phyloP scores from a whole-genome alignment of 2,888 invertebrate genomes.

The Sinodicranocentrus sp. region DNA sequence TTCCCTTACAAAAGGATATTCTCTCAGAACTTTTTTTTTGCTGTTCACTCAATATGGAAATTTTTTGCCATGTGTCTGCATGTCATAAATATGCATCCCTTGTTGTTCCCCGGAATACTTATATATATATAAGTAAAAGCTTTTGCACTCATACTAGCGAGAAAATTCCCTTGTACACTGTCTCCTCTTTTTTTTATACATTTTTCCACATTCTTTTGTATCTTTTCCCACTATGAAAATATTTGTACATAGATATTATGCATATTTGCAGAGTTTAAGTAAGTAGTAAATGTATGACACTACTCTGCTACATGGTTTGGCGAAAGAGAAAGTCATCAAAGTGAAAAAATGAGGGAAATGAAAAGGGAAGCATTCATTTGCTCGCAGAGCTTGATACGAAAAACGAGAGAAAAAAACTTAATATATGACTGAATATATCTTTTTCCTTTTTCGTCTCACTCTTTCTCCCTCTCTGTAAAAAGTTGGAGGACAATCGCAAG shows the following conservation, averaged over 20 bases:
- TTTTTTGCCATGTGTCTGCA: conserved; percentile 22
- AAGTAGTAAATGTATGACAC: conserved; percentile 19
- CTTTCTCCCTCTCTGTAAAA: not conserved
- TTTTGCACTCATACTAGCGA: not conserved
- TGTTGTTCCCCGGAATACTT: conserved; percentile 36
- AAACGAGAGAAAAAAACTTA: not conserved
- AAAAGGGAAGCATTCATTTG: conserved; percentile 25
- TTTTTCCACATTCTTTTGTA: conserved; percentile 4
- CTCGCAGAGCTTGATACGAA: conserved; percentile 3
- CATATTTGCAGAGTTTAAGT: not conserved
- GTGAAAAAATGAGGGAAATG: conserved; percentile 24
- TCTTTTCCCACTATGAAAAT: not conserved
- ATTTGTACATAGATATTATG: too few relatives aligned
- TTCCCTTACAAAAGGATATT: not conserved
- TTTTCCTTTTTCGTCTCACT: not conserved
- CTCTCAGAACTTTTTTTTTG: not conserved
- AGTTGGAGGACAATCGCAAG: conserved; percentile 28
- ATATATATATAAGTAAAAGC: not conserved
- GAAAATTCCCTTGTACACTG: too few relatives aligned
- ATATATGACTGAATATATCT: conserved; percentile 18
- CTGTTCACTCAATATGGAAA: conserved; percentile 15
- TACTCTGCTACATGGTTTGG: conserved; percentile 22
- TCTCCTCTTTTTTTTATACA: too few relatives aligned
- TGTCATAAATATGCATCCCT: conserved; percentile 47
- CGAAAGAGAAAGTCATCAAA: conserved; percentile 40